Base-by-base conservation (phyloP, 2,113 vertebrate species). In the Rhabdomys dilectus region DNA sequence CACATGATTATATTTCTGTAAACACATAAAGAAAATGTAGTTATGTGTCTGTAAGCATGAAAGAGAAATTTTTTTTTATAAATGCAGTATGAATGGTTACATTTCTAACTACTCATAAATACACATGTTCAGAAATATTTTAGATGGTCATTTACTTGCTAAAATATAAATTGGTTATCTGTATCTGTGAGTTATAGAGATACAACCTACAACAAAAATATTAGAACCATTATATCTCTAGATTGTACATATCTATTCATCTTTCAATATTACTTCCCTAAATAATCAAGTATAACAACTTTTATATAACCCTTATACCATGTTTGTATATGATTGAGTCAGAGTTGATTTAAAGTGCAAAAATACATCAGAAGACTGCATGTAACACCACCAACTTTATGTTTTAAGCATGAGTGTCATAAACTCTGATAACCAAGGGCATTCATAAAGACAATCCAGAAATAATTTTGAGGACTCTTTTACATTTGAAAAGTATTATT, bases 391-490 rank as follows among this genome's bases (percentile, higher is more conserved):
- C 9, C 34, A 8, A 2, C 1, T 53, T 73, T 53, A 31, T 31
- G 8, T 29, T 11, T 34, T 21, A 11, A 53, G 51, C 4, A 31
- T 89, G 39, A n/a, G n/a, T 5, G 13, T 48, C 39, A 21, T 24
- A n/a, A 48, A 34, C 17, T n/a, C 56, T 70, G 15, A 60, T 51
- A 60, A 34, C 4, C 53, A 42, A 24, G 3, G 19, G 12, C 2
- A 29, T 4, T 88, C 10, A 31, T 22, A 11, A 3, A 60, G 1
- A n/a, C 39, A 34, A 13, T 22, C 2, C 0, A 34, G 0, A 4
- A 62, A 17, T 22, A 5, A 60, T 42, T 45, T 56, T 42, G 64
- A 62, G 12, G 34, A 53, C 36, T 17, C 1, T 17, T 3, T 21
- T 80, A 45, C 22, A 31, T 73, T 7, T 64, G 36, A 91, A 93